A percentile compares a stretch with the other conserved stretches of the same genome.
Conservation (phyloP, 2,113 vertebrate genomes). For the Prinia subflava region DNA sequence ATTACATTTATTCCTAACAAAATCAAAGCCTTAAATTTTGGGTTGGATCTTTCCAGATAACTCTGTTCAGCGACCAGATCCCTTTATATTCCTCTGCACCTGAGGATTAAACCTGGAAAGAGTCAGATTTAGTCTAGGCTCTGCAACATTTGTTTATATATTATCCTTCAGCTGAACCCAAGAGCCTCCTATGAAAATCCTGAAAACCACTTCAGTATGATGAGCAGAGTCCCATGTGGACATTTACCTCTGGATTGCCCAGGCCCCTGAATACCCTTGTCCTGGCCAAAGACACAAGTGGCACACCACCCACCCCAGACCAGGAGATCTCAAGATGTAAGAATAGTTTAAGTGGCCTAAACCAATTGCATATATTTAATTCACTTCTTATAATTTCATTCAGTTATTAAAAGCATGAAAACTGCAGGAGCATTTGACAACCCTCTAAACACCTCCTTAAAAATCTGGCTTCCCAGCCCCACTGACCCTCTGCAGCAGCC, state of each 20-base stretch:
- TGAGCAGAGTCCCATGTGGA: background rate
- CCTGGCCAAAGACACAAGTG: rapidly evolving
- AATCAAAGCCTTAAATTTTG: background rate
- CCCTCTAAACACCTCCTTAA: background rate
- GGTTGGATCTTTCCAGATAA: background rate
- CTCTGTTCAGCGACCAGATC: background rate
- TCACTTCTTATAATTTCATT: background rate
- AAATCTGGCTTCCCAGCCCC: background rate
- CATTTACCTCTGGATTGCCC: background rate
- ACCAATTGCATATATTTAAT: rapidly evolving
- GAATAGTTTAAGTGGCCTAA: background rate
- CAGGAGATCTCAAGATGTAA: background rate
- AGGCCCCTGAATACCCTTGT: background rate
- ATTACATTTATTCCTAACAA: background rate
- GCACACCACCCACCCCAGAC: too few species aligned
- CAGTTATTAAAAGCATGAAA: background rate
- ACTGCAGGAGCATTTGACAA: background rate
- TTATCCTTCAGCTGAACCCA: background rate
- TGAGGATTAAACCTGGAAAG: background rate
- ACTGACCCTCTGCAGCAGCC: background rate
- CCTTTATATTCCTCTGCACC: background rate
- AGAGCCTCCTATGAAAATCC: background rate
- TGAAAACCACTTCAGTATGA: background rate
- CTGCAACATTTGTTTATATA: background rate
- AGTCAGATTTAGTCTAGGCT: background rate